phyloP scores from a whole-genome alignment of 1,140 invertebrate species.

The Himalopsyche phryganea region DNA sequence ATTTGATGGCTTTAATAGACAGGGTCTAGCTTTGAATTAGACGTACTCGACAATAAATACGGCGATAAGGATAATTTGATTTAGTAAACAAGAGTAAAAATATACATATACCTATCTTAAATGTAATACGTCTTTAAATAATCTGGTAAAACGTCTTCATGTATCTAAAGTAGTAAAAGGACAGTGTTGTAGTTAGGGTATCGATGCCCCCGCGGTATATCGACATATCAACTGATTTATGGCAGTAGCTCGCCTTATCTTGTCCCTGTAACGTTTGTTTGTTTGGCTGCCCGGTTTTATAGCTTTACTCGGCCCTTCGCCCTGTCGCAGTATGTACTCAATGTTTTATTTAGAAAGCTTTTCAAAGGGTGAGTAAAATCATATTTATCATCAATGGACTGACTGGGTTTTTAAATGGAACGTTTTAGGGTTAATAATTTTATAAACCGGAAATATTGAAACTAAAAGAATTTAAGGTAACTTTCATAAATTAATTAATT shows the following conservation, averaged over 20 bases:
- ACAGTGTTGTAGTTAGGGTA: constrained; percentile 1
- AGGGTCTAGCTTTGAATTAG: no score
- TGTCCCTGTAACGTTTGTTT: constrained; percentile 33
- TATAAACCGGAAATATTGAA: no score
- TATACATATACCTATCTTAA: neutral
- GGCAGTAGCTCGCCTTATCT: constrained; percentile 30
- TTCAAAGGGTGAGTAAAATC: neutral
- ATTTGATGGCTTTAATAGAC: no score
- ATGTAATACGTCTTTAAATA: constrained; percentile 18
- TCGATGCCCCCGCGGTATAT: constrained; percentile 14
- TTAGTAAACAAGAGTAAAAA: no score
- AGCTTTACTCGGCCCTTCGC: constrained; percentile 22
- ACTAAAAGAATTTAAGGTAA: no score
- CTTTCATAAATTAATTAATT: no score
- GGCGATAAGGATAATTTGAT: no score
- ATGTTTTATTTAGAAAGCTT: neutral
- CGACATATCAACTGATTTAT: constrained; percentile 34
- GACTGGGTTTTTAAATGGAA: no score
- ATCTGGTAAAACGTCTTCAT: constrained; percentile 20
- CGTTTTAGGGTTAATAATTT: no score
- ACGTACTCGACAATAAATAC: no score
- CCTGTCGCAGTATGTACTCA: neutral
- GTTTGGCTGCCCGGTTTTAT: constrained; percentile 32
- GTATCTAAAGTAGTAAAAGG: neutral
- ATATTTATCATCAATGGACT: neutral